Evolutionary conservation across 2,113 vertebrate genomes (phyloP).

Genomic region (Xyliphius kryptos): DNA sequence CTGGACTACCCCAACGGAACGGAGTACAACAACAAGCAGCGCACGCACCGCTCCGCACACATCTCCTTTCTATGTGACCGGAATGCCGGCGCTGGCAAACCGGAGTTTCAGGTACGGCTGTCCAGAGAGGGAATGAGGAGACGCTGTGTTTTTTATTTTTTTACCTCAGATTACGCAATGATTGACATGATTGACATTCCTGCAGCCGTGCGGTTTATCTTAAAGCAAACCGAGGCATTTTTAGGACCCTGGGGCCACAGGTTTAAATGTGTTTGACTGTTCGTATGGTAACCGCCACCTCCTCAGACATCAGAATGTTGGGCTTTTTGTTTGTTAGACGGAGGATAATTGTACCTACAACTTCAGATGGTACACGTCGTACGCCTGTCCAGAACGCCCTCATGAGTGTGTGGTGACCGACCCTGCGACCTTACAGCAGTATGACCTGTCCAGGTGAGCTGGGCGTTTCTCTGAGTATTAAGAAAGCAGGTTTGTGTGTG

Average conservation of each 20-base stretch:
- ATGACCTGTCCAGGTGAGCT: conserved; percentile 86
- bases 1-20: conserved; percentile 78
- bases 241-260: neutral
- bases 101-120: conserved; percentile 81
- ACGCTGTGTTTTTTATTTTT: neutral
- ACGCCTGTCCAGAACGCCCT: conserved; percentile 82
- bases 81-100: conserved; percentile 70
- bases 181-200: too few species aligned
- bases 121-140: neutral
- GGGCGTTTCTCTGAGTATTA: neutral
- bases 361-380: conserved; percentile 90
- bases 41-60: conserved; percentile 70
- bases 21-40: conserved; percentile 72
- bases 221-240: too few species aligned
- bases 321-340: conserved; percentile 51
- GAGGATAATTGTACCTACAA: conserved; percentile 87
- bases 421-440: conserved; percentile 72
- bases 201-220: too few species aligned
- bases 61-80: conserved; percentile 91
- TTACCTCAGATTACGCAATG: too few species aligned
- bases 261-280: neutral
- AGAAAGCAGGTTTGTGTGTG: neutral
- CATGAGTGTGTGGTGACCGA: conserved; percentile 87
- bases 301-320: neutral
- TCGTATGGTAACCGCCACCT: neutral